Evolutionary conservation across 2,888 invertebrate species (phyloP), one percentile per base, ranked within the genome.

Genomic region (Lasioglossum morio): DNA sequence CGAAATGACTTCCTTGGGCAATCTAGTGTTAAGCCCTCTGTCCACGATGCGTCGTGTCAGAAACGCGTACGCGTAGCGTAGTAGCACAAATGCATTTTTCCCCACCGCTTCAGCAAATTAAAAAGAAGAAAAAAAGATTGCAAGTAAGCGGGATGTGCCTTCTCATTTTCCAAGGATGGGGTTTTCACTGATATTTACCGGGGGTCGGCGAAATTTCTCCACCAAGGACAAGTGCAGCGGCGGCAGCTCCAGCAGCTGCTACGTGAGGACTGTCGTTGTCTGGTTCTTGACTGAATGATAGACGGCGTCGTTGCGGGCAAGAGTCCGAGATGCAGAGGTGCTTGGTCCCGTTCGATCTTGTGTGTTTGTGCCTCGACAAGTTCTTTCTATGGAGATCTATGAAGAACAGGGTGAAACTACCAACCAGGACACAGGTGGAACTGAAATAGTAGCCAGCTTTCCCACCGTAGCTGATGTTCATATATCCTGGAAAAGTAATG

Each of bases 391-490:
- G 98, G 85, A 98, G 96, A 95, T 98, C 98, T 89, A 98, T 98
- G 93, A 98, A 97, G 95, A 98, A 98, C 86, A 98, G 96, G 16
- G 97, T 96, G 89, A 97, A 95, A 86, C 97, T 97, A 30, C 98
- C 98, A 76, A 97, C 96, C 84, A 98, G 96, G 30, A 97, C 97
- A 94, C 97, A 97, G 10, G 97, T 97, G 4, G 98, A 97, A 93
- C 98, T 98, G 95, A 98, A 97, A 96, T 98, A 98, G 95, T 98
- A 98, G 19, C 98, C 98, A 27, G 97, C 97, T 92, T 98, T 97
- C 89, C 97, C 97, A 4, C 98, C 98, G 92, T 97, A 97, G 7
- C 97, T 97, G 75, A 97, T 97, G 95, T 98, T 98, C 95, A 98
- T 97, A 95, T 98, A 98, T 70, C 98, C 98, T 98, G 96, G 10